phyloP scores from a whole-genome alignment of 2,113 vertebrate species.

The Danio rerio region GRCz12tu NC_133194.1:13551501-13552000 shows the following conservation, averaged over 20 bases:
- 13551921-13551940: too few species aligned
- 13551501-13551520: background rate
- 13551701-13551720: background rate
- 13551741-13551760: background rate
- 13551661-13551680: conserved; percentile 17
- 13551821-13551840: too few species aligned
- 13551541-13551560: background rate
- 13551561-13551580: conserved; percentile 1
- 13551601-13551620: background rate
- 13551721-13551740: background rate
- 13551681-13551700: conserved; percentile 1
- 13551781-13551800: too few species aligned
- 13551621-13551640: conserved; percentile 16
- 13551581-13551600: background rate
- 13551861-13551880: too few species aligned
- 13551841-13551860: too few species aligned
- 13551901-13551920: too few species aligned
- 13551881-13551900: too few species aligned
- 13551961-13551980: too few species aligned
- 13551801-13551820: too few species aligned
- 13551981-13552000: too few species aligned
- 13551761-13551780: background rate
- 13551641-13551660: background rate
- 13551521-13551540: background rate
- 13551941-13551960: too few species aligned